Evolutionary conservation across 2,113 vertebrate species (phyloP).

Genomic region (Speoplatyrhinus poulsoni): DNA sequence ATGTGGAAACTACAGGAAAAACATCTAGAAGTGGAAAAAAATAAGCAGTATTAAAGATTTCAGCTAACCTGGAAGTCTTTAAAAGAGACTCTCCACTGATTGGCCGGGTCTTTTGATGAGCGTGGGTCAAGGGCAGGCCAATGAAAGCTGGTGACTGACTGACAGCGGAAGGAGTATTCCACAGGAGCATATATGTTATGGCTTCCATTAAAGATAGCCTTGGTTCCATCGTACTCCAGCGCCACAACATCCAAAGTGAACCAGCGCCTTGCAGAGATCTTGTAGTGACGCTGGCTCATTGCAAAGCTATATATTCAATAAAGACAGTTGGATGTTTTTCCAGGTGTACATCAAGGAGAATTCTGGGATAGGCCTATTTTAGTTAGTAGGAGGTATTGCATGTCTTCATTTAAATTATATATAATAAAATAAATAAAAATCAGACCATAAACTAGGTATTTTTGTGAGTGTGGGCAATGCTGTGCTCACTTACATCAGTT

Average conservation of each 20-base stretch:
- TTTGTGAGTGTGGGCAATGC: background rate
- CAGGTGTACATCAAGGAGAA: background rate
- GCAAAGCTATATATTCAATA: conserved; percentile 69
- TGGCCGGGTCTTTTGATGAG: conserved; percentile 64
- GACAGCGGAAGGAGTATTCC: conserved; percentile 85
- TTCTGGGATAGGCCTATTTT: background rate
- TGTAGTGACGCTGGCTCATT: conserved; percentile 76
- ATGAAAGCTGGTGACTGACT: conserved; percentile 72
- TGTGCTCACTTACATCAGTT: conserved; percentile 72
- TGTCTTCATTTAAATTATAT: background rate
- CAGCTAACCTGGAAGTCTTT: conserved; percentile 82
- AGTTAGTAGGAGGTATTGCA: background rate
- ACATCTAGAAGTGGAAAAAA: too few species aligned
- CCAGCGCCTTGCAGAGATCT: conserved; percentile 83
- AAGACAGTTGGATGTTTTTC: background rate
- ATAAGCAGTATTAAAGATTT: too few species aligned
- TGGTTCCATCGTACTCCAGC: conserved; percentile 71
- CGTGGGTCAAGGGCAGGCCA: conserved; percentile 67
- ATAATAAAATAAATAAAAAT: background rate
- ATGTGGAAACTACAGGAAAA: too few species aligned
- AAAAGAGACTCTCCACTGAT: conserved; percentile 80
- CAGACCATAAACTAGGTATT: background rate
- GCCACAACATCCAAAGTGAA: conserved; percentile 81
- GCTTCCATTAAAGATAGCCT: conserved; percentile 79
- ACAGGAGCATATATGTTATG: conserved; percentile 78